Base-by-base conservation (phyloP, 1,140 invertebrate genomes). In the Amyelois transitella region DNA sequence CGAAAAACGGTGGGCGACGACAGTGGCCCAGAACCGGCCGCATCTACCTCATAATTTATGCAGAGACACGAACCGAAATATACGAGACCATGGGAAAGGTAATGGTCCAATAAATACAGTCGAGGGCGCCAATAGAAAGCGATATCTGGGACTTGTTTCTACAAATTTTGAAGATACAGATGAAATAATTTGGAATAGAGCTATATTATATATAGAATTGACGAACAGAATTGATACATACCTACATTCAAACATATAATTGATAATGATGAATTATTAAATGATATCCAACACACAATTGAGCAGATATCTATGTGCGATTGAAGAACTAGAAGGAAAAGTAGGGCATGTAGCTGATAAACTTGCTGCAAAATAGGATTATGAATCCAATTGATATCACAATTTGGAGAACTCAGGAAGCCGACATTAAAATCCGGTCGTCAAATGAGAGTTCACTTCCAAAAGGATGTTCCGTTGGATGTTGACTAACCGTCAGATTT, bases 121-220 rank as follows among this genome's bases (percentile, higher is more conserved):
- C 56, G 56, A 55, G 68, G 64, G 59, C 65, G 66, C 62, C 53
- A 69, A 66, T 70, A 69, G 60, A 53, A 57, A 60, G 70, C 69
- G 12, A 21, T 48, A 38, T 38, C 17, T 38, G 32, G n/a, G 32
- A 14, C n/a, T 14, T 1, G 12, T 38, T 32, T 32, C 25, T 32
- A 32, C 4, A 74, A 71, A 66, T 75, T 66, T 53, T 12, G 51
- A 64, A 44, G 57, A 20, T 25, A 19, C 14, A 48, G 50, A 24
- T 24, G 22, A 3, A 8, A 24, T 24, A 24, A 24, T 5, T 3
- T 24, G 22, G 8, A 24, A n/a, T n/a, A n/a, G n/a, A n/a, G n/a
- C n/a, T n/a, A n/a, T n/a, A n/a, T n/a, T n/a, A n/a, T n/a, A n/a
- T n/a, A n/a, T n/a, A n/a, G n/a, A n/a, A n/a, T n/a, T n/a, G n/a